phyloP scores from a whole-genome alignment of 2,888 invertebrate species.

The Drosophila nr. medialis region DNA sequence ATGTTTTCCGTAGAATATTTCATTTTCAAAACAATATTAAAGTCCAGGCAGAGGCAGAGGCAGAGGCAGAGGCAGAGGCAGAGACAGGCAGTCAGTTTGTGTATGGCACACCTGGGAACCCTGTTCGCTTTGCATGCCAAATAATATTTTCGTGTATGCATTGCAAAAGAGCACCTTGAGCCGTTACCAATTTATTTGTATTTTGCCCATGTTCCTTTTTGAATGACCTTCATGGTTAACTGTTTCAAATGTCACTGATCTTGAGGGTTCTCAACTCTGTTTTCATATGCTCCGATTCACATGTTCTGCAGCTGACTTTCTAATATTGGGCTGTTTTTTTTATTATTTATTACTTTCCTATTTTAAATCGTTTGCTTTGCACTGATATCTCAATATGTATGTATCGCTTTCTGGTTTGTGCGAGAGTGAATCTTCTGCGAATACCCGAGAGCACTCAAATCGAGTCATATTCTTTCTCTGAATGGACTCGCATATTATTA shows the following conservation, averaged over 20 bases:
- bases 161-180: background rate
- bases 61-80: background rate
- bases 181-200: background rate
- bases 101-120: background rate
- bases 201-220: background rate
- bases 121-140: background rate
- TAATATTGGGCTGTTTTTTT: background rate
- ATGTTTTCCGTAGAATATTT: conserved; percentile 3
- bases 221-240: background rate
- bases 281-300: background rate
- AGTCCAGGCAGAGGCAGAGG: background rate
- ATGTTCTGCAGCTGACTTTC: background rate
- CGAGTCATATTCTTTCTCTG: background rate
- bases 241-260: background rate
- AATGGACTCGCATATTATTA: background rate
- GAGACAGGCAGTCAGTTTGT: background rate
- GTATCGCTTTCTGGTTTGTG: background rate
- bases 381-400: background rate
- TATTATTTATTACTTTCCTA: background rate
- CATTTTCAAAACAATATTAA: conserved; percentile 10
- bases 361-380: background rate
- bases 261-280: background rate
- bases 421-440: background rate
- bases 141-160: background rate
- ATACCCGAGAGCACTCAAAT: background rate